Conservation (phyloP, 2,888 invertebrate species). For the Pseudoips prasinana region DNA sequence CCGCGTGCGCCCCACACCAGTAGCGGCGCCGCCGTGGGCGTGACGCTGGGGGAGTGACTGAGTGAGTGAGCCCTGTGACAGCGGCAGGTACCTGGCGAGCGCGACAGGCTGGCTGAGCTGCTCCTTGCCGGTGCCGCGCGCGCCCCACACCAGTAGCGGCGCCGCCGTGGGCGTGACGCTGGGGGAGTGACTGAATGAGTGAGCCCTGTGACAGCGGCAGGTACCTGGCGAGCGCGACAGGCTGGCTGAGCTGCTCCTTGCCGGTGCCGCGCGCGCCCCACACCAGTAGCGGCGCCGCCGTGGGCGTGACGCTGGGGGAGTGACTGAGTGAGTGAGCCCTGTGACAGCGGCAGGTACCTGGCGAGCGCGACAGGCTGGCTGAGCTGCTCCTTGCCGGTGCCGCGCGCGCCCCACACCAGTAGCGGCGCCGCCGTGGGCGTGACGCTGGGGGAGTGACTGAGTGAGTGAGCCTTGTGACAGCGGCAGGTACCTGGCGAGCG, state of each 20-base stretch:
- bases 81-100: slow-evolving; percentile 58
- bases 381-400: slow-evolving; percentile 85
- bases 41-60: too few relatives aligned
- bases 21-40: too few relatives aligned
- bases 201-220: background rate
- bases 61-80: too few relatives aligned
- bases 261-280: slow-evolving; percentile 86
- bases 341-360: slow-evolving; percentile 86
- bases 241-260: slow-evolving; percentile 87
- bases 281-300: too few relatives aligned
- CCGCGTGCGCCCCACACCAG: slow-evolving; percentile 80
- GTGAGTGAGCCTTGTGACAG: slow-evolving; percentile 83
- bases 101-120: slow-evolving; percentile 30
- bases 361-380: slow-evolving; percentile 36
- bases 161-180: too few relatives aligned
- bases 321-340: too few relatives aligned
- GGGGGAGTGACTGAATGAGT: too few relatives aligned
- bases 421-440: too few relatives aligned
- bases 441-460: too few relatives aligned
- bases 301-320: too few relatives aligned
- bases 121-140: slow-evolving; percentile 86
- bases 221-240: background rate
- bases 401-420: too few relatives aligned
- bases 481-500: slow-evolving; percentile 85
- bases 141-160: too few relatives aligned